Conservation (phyloP, 2,113 vertebrate species). For the Nothobranchius furzeri region DNA sequence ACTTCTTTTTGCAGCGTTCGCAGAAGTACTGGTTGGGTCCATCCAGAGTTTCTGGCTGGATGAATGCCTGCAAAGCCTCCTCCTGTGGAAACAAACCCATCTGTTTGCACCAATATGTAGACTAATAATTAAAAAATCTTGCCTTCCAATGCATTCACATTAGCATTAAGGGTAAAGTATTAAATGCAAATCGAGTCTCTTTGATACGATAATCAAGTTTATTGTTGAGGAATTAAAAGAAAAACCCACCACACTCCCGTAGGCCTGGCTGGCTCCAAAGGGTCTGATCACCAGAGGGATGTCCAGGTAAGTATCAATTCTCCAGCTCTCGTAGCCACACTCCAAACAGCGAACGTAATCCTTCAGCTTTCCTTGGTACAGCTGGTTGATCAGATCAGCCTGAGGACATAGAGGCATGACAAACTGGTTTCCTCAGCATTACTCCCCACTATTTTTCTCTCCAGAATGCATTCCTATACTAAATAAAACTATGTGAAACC, state of each 20-base stretch:
- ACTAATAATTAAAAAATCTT: not conserved
- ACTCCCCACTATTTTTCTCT: not conserved
- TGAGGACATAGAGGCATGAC: conserved; percentile 68
- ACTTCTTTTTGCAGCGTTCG: conserved; percentile 99
- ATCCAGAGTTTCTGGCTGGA: conserved; percentile 97
- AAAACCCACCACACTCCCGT: conserved; percentile 94
- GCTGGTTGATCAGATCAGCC: conserved; percentile 98
- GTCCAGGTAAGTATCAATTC: conserved; percentile 97
- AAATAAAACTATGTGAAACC: not conserved
- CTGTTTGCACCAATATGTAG: conserved; percentile 3
- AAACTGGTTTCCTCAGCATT: conserved; percentile 27
- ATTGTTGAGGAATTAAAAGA: conserved; percentile 11
- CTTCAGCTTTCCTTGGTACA: conserved; percentile 99
- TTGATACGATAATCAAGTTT: not conserved
- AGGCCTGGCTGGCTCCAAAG: conserved; percentile 94
- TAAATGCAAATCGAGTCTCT: not conserved
- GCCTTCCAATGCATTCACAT: not conserved
- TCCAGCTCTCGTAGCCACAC: conserved; percentile 98
- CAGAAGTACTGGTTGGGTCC: conserved; percentile 99
- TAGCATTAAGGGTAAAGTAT: not conserved
- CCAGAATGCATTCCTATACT: not conserved
- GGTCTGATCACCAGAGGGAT: conserved; percentile 98
- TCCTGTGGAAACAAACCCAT: conserved; percentile 79
- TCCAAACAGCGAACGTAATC: conserved; percentile 98
- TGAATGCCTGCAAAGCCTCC: conserved; percentile 97